Conservation (phyloP, 2,888 invertebrate species). For the Nomada fabriciana region DNA sequence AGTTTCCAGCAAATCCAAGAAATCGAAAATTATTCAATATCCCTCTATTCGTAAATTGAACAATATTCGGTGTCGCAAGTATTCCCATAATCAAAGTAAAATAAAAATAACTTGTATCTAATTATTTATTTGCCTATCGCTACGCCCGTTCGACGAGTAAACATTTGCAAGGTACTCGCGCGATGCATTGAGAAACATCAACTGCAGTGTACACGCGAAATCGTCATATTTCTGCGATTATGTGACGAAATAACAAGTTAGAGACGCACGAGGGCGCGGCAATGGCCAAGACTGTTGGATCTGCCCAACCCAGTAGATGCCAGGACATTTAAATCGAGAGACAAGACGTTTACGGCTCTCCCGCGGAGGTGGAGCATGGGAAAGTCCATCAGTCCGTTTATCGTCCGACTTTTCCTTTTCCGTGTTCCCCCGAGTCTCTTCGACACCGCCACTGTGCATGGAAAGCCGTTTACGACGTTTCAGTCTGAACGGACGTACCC, state of each 20-base stretch:
- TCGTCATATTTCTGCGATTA: constrained; percentile 29
- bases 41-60: too few species aligned
- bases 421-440: constrained; percentile 26
- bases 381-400: constrained; percentile 72
- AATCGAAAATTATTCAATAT: too few species aligned
- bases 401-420: constrained; percentile 56
- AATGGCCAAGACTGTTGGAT: constrained; percentile 62
- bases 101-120: too few species aligned
- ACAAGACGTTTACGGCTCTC: constrained; percentile 76
- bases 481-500: constrained; percentile 22
- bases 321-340: constrained; percentile 75
- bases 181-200: background rate
- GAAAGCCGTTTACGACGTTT: constrained; percentile 36
- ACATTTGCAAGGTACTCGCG: background rate
- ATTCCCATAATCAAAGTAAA: too few species aligned
- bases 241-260: constrained; percentile 21
- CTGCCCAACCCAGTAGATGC: constrained; percentile 75
- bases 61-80: too few species aligned
- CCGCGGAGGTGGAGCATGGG: constrained; percentile 76
- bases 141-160: background rate
- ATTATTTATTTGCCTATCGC: too few species aligned
- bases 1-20: too few species aligned
- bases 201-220: background rate
- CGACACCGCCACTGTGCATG: constrained; percentile 4
- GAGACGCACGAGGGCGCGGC: constrained; percentile 62